Conservation (phyloP, 2,888 invertebrate genomes). For the Hypomecis atomaria region DNA sequence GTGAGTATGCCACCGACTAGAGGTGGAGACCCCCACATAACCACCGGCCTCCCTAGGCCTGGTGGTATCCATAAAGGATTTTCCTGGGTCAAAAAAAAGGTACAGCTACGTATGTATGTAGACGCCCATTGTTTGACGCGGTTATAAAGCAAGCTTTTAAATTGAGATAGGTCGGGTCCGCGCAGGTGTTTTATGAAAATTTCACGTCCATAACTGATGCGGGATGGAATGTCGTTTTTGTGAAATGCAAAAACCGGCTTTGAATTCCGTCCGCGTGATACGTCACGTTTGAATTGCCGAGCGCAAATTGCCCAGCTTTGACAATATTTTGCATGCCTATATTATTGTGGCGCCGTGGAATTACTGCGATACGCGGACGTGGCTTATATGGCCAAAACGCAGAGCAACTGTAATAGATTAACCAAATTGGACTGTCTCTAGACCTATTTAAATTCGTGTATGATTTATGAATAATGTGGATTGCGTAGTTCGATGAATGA, state of each 20-base stretch:
- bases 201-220: constrained; percentile 53
- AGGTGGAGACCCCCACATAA: no score
- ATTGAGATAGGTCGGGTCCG: constrained; percentile 59
- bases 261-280: constrained; percentile 39
- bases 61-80: no score
- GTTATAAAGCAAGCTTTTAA: constrained; percentile 58
- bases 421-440: no score
- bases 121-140: constrained; percentile 43
- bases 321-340: constrained; percentile 20
- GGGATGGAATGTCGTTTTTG: constrained; percentile 41
- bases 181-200: constrained; percentile 59
- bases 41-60: no score
- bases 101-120: no score
- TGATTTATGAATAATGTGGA: no score
- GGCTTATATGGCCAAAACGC: not conserved
- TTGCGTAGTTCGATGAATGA: no score
- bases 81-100: no score
- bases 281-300: constrained; percentile 34
- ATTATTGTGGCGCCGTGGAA: constrained; percentile 2
- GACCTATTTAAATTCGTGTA: no score
- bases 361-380: constrained; percentile 2
- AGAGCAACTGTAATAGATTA: no score
- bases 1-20: no score
- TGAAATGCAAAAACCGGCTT: constrained; percentile 42
- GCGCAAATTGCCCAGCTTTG: constrained; percentile 22